phyloP scores from a whole-genome alignment of 2,888 invertebrate species.

The Eupithecia tripunctaria region DNA sequence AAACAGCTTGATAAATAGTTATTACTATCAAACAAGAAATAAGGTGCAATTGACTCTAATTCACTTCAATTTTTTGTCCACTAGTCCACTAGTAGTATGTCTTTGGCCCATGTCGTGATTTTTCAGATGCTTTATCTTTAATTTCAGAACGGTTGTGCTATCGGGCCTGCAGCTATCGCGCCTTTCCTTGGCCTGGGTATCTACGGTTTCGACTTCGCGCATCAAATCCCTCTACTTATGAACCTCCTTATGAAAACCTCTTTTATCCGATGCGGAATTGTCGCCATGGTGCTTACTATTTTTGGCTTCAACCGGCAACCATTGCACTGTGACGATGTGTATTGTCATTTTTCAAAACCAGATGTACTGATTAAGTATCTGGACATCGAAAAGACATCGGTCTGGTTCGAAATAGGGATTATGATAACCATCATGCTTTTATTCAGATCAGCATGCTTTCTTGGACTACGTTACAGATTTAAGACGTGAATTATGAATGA shows the following conservation, averaged over 20 bases:
- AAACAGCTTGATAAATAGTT: too few species aligned
- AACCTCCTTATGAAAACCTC: constrained; percentile 86
- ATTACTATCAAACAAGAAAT: too few species aligned
- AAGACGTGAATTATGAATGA: constrained; percentile 65
- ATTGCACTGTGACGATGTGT: constrained; percentile 84
- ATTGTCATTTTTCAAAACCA: constrained; percentile 88
- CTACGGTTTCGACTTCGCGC: constrained; percentile 89
- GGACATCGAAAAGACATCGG: constrained; percentile 83
- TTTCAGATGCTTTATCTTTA: constrained; percentile 12
- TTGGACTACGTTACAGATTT: constrained; percentile 84
- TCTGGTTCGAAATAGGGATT: constrained; percentile 83
- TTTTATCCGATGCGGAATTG: constrained; percentile 87
- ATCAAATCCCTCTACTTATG: constrained; percentile 85
- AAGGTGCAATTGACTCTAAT: too few species aligned
- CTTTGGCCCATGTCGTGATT: background rate
- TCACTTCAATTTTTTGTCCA: too few species aligned
- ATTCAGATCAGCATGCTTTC: constrained; percentile 83
- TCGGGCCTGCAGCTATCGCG: constrained; percentile 87
- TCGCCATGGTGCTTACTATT: constrained; percentile 85
- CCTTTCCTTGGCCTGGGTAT: constrained; percentile 87
- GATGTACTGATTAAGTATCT: constrained; percentile 85
- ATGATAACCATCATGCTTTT: constrained; percentile 82
- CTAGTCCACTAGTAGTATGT: too few species aligned
- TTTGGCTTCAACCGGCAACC: constrained; percentile 86
- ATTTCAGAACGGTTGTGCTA: constrained; percentile 87